Evolutionary conservation across 2,113 vertebrate species (phyloP), one percentile per base, ranked within the genome.

Genomic region (Gorilla gorilla): DNA sequence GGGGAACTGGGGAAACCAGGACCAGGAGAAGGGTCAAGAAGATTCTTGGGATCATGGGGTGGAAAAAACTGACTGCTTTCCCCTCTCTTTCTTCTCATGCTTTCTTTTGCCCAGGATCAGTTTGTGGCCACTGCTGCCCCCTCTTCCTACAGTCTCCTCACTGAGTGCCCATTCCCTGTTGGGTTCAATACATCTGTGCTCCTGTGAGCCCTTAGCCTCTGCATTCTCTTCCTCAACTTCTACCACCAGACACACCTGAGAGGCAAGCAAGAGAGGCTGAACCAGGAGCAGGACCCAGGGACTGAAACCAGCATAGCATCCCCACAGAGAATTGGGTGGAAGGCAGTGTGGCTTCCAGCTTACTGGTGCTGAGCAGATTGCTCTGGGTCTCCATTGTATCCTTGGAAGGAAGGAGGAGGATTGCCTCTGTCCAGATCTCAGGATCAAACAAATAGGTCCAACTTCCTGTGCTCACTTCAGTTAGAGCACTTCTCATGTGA

Each of bases 81-180:
- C 84, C 59, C 80, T 55, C 59, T 57, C 81, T 50, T 32, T 96
- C 30, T 64, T 95, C 84, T 59, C 20, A 18, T 75, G 14, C 81
- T 14, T 66, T 66, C 13, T 78, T 78, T 90, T n/a, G 70, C 97
- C 45, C 98, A 99, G 99, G 57, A 98, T 94, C 99, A 99, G 98
- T 98, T 98, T 97, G 91, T 98, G 96, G 97, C 90, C 99, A 98
- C 96, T 98, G 98, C 61, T 94, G 83, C 97, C 89, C 98, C 98
- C 97, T 98, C 98, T 57, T 97, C 96, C 86, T 98, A 98, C 98
- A 98, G 96, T 91, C 97, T 99, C 96, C 98, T 98, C 85, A 97
- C 98, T 9, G 98, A 99, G 93, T 98, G 98, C 40, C 93, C 94
- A 0, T 99, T 99, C 93, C 98, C 98, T 0, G 98, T 98, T 84